A percentile compares a stretch with the other conserved stretches of the same genome.
phyloP scores from a whole-genome alignment of 2,888 invertebrate genomes.

The Athripsodes cinereus region DNA sequence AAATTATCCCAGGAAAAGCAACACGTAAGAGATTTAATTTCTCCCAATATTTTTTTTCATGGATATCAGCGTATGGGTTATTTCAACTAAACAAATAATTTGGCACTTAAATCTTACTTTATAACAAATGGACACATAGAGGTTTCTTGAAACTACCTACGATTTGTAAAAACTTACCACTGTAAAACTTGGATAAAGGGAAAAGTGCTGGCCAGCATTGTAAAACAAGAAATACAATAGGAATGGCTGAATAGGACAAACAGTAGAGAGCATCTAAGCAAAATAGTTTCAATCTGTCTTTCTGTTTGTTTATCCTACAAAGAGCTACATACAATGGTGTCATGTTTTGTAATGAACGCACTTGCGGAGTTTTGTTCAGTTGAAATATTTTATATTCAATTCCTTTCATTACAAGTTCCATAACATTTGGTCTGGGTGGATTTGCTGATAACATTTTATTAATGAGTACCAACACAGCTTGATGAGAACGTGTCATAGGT shows the following conservation, averaged over 20 bases:
- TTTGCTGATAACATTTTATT: conserved; percentile 31
- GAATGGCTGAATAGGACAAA: conserved; percentile 39
- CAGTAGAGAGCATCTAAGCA: conserved; percentile 47
- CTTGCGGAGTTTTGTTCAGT: conserved; percentile 38
- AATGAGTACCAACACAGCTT: conserved; percentile 38
- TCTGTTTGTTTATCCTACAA: conserved; percentile 38
- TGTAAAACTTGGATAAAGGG: conserved; percentile 39
- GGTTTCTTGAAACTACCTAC: no score
- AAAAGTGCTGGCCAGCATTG: conserved; percentile 42
- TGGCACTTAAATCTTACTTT: no score
- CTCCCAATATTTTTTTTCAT: no score
- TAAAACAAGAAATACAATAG: conserved; percentile 40
- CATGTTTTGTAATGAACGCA: conserved; percentile 39
- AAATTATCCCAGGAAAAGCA: no score
- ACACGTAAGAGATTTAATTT: no score
- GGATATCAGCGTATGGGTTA: no score
- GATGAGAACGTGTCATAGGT: conserved; percentile 41
- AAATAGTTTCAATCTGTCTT: conserved; percentile 38
- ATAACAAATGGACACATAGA: no score
- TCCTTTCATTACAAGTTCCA: conserved; percentile 33
- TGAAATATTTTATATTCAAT: conserved; percentile 41
- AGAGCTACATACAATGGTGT: conserved; percentile 43
- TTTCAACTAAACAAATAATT: no score
- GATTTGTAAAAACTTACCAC: conserved; percentile 41
- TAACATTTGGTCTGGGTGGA: conserved; percentile 31